Evolutionary conservation across 2,888 invertebrate species (phyloP).

Genomic region (Sericinus montela): DNA sequence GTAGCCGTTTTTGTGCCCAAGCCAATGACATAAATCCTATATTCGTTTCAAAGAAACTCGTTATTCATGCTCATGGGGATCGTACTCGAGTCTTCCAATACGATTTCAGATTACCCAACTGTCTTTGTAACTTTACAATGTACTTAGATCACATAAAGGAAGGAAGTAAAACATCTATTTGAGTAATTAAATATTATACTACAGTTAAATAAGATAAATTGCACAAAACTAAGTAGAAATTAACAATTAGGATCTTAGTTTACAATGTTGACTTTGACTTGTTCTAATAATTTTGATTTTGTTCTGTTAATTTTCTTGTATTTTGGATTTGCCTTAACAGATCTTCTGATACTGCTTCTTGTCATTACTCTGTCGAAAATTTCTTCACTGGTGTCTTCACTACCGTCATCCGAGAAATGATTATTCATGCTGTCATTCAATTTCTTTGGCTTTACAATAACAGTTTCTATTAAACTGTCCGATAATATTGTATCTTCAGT

Average conservation of each 20-base stretch:
- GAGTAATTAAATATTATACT: slow-evolving; percentile 21
- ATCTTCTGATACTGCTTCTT: slow-evolving; percentile 64
- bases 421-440: slow-evolving; percentile 72
- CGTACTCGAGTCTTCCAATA: too few relatives aligned
- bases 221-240: slow-evolving; percentile 18
- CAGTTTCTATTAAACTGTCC: slow-evolving; percentile 48
- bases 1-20: too few relatives aligned
- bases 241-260: slow-evolving; percentile 36
- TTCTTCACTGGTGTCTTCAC: slow-evolving; percentile 74
- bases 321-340: slow-evolving; percentile 73
- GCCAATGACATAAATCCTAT: too few relatives aligned
- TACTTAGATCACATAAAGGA: too few relatives aligned
- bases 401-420: slow-evolving; percentile 71
- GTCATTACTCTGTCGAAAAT: slow-evolving; percentile 70
- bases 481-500: slow-evolving; percentile 51
- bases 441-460: slow-evolving; percentile 58
- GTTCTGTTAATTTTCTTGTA: slow-evolving; percentile 70
- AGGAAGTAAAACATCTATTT: slow-evolving; percentile 5
- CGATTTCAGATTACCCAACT: too few relatives aligned
- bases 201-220: slow-evolving; percentile 12
- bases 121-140: too few relatives aligned
- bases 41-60: too few relatives aligned
- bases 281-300: slow-evolving; percentile 68
- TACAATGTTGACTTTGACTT: slow-evolving; percentile 66
- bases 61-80: too few relatives aligned